These are phyloP conservation scores for Brachyhypopomus gauderio DNA, from an alignment of 2,113 vertebrate genomes.

Conservation along the genomic window DNA sequence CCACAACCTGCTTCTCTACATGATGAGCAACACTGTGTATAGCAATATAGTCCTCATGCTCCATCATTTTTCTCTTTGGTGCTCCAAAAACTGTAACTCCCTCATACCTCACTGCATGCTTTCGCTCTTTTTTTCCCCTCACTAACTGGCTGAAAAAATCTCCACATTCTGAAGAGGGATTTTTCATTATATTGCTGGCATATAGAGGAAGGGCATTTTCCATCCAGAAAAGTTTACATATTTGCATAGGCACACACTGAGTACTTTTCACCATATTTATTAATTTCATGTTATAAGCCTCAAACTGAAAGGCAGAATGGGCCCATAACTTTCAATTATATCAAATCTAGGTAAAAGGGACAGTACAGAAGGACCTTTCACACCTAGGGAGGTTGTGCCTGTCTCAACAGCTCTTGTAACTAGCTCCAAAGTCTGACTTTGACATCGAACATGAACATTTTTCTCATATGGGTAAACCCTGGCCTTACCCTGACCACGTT, in stretches of 20 bases:
- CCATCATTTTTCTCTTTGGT: slow-evolving; percentile 14
- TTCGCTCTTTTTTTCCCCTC: not conserved
- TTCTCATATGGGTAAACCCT: slow-evolving; percentile 6
- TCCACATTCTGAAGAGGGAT: slow-evolving; percentile 3
- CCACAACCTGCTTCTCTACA: slow-evolving; percentile 14
- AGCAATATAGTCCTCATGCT: slow-evolving; percentile 17
- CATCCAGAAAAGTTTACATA: slow-evolving; percentile 17
- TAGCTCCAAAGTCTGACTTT: not conserved
- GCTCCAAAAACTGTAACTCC: slow-evolving; percentile 24
- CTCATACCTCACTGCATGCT: not conserved
- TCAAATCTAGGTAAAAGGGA: slow-evolving; percentile 23
- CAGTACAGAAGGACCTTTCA: slow-evolving; percentile 31
- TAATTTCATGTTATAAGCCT: slow-evolving; percentile 13
- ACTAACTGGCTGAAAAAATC: not conserved
- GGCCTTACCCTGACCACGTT: slow-evolving; percentile 1
- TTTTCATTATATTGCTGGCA: slow-evolving; percentile 5
- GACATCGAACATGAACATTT: no score
- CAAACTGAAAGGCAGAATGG: slow-evolving; percentile 18
- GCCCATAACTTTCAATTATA: slow-evolving; percentile 30
- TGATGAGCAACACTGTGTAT: slow-evolving; percentile 9
- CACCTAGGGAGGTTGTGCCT: no score
- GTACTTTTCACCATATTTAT: slow-evolving; percentile 20
- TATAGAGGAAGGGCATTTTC: slow-evolving; percentile 17
- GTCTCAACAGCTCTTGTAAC: slow-evolving; percentile 11
- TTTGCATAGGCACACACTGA: slow-evolving; percentile 20